Evolutionary conservation across 2,113 vertebrate genomes (phyloP), one percentile per base, ranked within the genome.

Genomic region (Crocuta crocuta): DNA sequence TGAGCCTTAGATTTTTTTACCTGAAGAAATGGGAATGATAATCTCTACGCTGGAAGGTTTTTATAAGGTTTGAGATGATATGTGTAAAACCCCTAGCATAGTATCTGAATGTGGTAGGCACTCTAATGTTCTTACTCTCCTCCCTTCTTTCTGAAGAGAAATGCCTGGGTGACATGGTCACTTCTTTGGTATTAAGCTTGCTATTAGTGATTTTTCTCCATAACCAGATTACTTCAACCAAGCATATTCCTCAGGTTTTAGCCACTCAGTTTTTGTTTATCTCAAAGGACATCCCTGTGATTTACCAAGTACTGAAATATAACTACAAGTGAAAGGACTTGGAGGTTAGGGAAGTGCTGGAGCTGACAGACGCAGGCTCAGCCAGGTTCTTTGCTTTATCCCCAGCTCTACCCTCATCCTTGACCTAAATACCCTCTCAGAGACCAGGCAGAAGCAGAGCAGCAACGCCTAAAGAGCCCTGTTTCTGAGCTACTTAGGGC

Each of bases 201-300:
- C 39, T 48, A 26, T 48, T 95, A 84, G 28, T 61, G 43, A 92
- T 92, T 90, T 96, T 91, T 87, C 87, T 97, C 58, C 70, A 35
- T 95, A 81, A 78, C 39, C 61, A 80, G 73, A 80, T 65, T 55
- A 39, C 55, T 86, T 84, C 82, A 94, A 48, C 35, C 45, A 70
- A 65, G 82, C 48, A 45, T 91, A 79, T 89, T 78, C 39, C 23
- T 97, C 65, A 97, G 71, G 19, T 53, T 73, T 91, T 79, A 96
- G 78, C 50, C 74, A 82, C 21, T 91, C 24, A 24, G 17, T 48
- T 92, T 96, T 92, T 95, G 39, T 92, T 89, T 39, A 86, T 78
- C 71, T 73, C 68, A 66, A 74, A 96, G 43, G 87, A 94, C 73
- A 68, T 65, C 43, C 43, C 31, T 73, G 39, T 94, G 35, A 84